These are phyloP conservation scores for Zaprionus lachaisei DNA, from an alignment of 1,140 invertebrate species.

Conservation along the genomic window DNA sequence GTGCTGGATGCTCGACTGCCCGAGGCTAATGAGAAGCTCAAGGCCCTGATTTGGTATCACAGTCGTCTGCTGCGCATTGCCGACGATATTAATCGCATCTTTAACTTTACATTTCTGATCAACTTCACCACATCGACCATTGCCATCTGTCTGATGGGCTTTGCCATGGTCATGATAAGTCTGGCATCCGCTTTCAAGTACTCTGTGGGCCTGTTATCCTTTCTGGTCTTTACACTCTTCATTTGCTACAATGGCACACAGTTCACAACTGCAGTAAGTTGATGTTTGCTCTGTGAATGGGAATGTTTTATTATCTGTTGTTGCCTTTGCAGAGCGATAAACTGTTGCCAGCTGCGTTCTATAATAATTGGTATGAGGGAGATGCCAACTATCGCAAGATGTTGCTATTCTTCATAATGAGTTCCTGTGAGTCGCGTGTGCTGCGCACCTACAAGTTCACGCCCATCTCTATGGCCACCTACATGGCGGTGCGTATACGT, in stretches of 20 bases:
- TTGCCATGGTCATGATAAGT: conserved; percentile 67
- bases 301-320: background rate
- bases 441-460: conserved; percentile 66
- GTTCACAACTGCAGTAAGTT: conserved; percentile 53
- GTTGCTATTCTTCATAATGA: conserved; percentile 69
- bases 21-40: conserved; percentile 48
- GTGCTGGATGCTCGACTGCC: conserved; percentile 42
- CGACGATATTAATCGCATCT: conserved; percentile 50
- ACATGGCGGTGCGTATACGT: conserved; percentile 53
- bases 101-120: conserved; percentile 61
- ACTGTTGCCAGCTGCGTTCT: conserved; percentile 62
- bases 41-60: conserved; percentile 57
- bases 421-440: conserved; percentile 42
- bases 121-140: conserved; percentile 65
- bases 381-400: conserved; percentile 60
- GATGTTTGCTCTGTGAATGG: background rate
- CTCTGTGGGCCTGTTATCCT: conserved; percentile 52
- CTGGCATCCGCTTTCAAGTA: conserved; percentile 53
- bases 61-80: conserved; percentile 44
- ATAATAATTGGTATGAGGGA: conserved; percentile 78
- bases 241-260: conserved; percentile 61
- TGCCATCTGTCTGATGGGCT: conserved; percentile 70
- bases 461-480: conserved; percentile 61
- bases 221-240: conserved; percentile 53
- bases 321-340: conserved; percentile 54